Evolutionary conservation across 2,888 invertebrate genomes (phyloP).

Genomic region (Octodonta nipae): DNA sequence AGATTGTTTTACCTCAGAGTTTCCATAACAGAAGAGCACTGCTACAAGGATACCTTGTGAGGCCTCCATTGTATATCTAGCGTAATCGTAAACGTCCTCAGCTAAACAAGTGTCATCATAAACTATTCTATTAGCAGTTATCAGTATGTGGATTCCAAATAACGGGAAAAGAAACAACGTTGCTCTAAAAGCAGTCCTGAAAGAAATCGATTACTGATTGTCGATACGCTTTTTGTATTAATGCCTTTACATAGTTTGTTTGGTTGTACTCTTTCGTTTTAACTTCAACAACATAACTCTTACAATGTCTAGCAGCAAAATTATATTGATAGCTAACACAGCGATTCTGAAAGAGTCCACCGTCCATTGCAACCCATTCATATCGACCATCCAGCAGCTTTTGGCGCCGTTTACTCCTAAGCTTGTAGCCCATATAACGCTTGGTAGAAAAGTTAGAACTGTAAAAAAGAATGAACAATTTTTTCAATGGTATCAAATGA

Average conservation of each 20-base stretch:
- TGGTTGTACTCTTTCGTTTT: slow-evolving; percentile 40
- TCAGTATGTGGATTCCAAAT: slow-evolving; percentile 54
- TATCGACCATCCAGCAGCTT: slow-evolving; percentile 50
- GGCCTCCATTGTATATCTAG: slow-evolving; percentile 46
- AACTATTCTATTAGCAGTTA: slow-evolving; percentile 44
- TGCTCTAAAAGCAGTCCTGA: slow-evolving; percentile 49
- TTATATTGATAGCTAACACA: slow-evolving; percentile 44
- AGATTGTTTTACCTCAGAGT: slow-evolving; percentile 39
- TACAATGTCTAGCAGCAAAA: slow-evolving; percentile 49
- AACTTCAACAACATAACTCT: slow-evolving; percentile 52
- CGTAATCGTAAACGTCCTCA: slow-evolving; percentile 46
- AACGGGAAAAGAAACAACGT: slow-evolving; percentile 55
- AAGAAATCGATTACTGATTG: slow-evolving; percentile 8
- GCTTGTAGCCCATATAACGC: slow-evolving; percentile 41
- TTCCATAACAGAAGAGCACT: slow-evolving; percentile 51
- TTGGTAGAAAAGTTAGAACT: slow-evolving; percentile 40
- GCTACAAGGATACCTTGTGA: slow-evolving; percentile 51
- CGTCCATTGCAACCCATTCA: slow-evolving; percentile 45
- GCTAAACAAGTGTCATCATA: slow-evolving; percentile 34
- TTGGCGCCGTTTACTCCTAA: slow-evolving; percentile 40
- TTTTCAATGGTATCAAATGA: no score
- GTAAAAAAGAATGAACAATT: no score
- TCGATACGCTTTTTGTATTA: no score
- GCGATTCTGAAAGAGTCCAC: slow-evolving; percentile 46
- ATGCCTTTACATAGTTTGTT: slow-evolving; percentile 27